These are phyloP conservation scores for Hiodon alosoides DNA, from an alignment of 2,113 vertebrate genomes.

Conservation along the genomic window DNA sequence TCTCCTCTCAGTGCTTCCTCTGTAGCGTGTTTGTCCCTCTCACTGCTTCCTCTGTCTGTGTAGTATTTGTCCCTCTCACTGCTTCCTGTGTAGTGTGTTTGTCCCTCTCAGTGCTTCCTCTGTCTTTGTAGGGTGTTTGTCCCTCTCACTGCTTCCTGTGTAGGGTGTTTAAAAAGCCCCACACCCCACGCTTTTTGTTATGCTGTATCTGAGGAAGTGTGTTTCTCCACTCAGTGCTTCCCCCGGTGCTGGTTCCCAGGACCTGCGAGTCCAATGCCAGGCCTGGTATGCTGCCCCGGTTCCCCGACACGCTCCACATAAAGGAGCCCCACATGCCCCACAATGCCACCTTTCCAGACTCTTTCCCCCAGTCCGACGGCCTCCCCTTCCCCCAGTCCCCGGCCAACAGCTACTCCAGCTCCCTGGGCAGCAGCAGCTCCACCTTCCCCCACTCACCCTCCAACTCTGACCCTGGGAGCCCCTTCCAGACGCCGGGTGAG, in stretches of 20 bases:
- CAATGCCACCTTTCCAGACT: slow-evolving; percentile 77
- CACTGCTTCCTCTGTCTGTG: too few species aligned
- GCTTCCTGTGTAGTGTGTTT: too few species aligned
- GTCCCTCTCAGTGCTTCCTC: too few species aligned
- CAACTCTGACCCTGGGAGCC: slow-evolving; percentile 76
- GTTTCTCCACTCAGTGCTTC: slow-evolving; percentile 61
- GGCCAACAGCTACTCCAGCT: slow-evolving; percentile 73
- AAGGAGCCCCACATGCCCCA: slow-evolving; percentile 77
- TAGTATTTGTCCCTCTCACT: too few species aligned
- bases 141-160: too few species aligned
- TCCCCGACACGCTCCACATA: slow-evolving; percentile 67
- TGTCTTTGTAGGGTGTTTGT: too few species aligned
- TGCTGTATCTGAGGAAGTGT: background rate
- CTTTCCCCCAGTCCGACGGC: slow-evolving; percentile 70
- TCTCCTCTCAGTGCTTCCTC: too few species aligned
- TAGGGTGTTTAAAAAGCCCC: too few species aligned
- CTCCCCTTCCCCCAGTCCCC: slow-evolving; percentile 71
- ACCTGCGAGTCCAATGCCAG: slow-evolving; percentile 76
- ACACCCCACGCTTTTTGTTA: too few species aligned
- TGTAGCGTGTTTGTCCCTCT: too few species aligned
- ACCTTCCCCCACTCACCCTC: slow-evolving; percentile 73
- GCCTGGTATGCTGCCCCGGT: slow-evolving; percentile 74
- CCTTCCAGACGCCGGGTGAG: slow-evolving; percentile 79
- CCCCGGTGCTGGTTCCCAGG: slow-evolving; percentile 75
- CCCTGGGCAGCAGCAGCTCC: slow-evolving; percentile 69